These are phyloP conservation scores for Ctenosaura bakeri DNA, from an alignment of 2,797 vertebrate species.

Conservation along the genomic window DNA sequence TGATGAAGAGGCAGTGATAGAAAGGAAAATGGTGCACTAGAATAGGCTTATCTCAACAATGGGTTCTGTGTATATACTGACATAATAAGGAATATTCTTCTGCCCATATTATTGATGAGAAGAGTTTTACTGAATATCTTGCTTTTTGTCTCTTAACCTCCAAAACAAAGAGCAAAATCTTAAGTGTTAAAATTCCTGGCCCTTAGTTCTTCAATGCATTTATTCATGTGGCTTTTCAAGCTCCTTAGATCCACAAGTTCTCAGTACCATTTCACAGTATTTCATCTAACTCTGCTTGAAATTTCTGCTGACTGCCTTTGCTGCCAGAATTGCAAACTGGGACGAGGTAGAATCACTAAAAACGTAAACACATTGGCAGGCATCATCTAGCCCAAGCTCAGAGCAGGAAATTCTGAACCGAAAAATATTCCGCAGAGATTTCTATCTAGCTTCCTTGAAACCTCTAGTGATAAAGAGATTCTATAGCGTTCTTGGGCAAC, in stretches of 20 bases:
- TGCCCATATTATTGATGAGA: not conserved
- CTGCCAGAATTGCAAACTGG: slow-evolving; percentile 43
- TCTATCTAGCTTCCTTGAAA: slow-evolving; percentile 20
- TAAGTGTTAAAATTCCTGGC: not conserved
- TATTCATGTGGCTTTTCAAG: slow-evolving; percentile 10
- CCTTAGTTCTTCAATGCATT: not conserved
- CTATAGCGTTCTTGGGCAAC: not conserved
- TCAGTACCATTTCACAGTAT: slow-evolving; percentile 37
- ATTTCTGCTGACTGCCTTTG: slow-evolving; percentile 29
- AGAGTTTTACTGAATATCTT: not conserved
- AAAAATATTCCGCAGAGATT: slow-evolving; percentile 1
- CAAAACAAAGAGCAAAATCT: not conserved
- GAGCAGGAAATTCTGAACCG: slow-evolving; percentile 3
- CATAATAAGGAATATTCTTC: not conserved
- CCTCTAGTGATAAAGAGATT: slow-evolving; percentile 7
- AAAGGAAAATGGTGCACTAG: not conserved
- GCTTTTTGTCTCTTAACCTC: not conserved
- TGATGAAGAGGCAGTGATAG: not conserved
- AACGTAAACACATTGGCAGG: slow-evolving; percentile 5
- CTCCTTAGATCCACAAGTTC: slow-evolving; percentile 7
- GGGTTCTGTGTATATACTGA: no score
- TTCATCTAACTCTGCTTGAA: slow-evolving; percentile 38
- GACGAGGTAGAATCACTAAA: slow-evolving; percentile 11
- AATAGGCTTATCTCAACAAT: not conserved
- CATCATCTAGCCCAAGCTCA: not conserved